Evolutionary conservation across 2,797 vertebrate genomes (phyloP).

Genomic region (Alauda arvensis): DNA sequence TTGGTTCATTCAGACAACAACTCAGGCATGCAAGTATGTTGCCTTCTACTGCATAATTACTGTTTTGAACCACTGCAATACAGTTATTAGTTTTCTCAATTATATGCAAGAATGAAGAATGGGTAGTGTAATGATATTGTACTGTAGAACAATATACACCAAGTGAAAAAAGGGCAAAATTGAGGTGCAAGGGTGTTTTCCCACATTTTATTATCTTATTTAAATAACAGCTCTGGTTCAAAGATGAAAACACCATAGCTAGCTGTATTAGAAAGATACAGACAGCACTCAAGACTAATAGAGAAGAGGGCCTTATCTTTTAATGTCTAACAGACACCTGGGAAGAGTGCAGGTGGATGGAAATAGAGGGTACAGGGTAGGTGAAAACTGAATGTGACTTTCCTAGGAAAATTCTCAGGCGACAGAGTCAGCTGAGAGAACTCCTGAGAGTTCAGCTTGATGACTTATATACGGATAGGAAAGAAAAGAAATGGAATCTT

Average conservation of each 20-base stretch:
- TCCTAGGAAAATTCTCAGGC: not conserved
- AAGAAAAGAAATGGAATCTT: not conserved
- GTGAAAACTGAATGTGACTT: not conserved
- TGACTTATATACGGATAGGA: not conserved
- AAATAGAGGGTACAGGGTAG: not conserved
- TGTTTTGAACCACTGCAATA: not conserved
- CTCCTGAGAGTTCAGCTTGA: not conserved
- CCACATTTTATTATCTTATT: not conserved
- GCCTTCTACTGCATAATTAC: not conserved
- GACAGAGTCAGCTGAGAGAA: not conserved
- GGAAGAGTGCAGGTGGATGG: not conserved
- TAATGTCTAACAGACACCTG: not conserved
- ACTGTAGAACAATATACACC: not conserved
- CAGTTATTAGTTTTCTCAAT: not conserved
- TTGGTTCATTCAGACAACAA: not conserved
- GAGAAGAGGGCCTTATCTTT: not conserved
- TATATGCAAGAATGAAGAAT: not conserved
- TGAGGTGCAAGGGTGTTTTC: not conserved
- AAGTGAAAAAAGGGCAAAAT: not conserved
- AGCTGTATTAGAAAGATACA: not conserved
- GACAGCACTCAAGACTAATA: not conserved
- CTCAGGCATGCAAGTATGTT: not conserved
- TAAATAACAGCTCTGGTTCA: not conserved
- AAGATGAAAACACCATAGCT: not conserved
- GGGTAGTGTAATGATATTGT: not conserved